Base-by-base conservation (phyloP, 2,797 vertebrate genomes). In the Gymnopithys bicolor region DNA sequence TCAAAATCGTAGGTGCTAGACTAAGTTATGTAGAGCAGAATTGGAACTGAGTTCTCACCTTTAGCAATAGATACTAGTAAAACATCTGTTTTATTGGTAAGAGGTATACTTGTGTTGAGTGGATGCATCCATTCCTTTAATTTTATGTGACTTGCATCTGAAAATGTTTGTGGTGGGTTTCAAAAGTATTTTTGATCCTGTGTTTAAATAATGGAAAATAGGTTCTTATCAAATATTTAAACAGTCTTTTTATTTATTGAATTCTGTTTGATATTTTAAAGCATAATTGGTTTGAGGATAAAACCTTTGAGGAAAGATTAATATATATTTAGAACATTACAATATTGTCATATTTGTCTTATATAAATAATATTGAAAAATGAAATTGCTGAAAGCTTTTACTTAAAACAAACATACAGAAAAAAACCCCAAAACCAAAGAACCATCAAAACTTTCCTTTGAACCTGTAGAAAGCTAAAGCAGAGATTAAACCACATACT, bases 211-310 rank as follows among this genome's bases (percentile, higher is more conserved):
- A 87, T 91, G 60, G 46, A 85, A 87, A 83, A 48, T 30, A 84
- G 6, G 6, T 94, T 94, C 60, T 87, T 94, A 88, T 12, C 46
- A 69, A 78, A 24, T 89, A 60, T 83, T 45, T 81, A 91, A 94
- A 48, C 45, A 70, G 7, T 92, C 23, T 21, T 78, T 85, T 83
- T 77, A 63, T 85, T 45, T 89, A 88, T 86, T 84, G 6, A 77
- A 86, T 75, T 89, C 53, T 48, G 6, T 90, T 92, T 95, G 64
- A 87, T 87, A 64, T 89, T 4, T 85, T 85, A 67, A 63, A 63
- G 14, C 32, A 19, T 77, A 76, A 77, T 67, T 74, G 41, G 83
- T 94, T 77, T 83, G 48, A 87, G 81, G 24, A 80, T 85, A 64
- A 89, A 75, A 43, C 68, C 41, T 91, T 51, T 43, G 35, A 78